A percentile compares a stretch with the other conserved stretches of the same genome.
Evolutionary conservation across 2,888 invertebrate species (phyloP).

Genomic region (Thysanoteuthis rhombus): DNA sequence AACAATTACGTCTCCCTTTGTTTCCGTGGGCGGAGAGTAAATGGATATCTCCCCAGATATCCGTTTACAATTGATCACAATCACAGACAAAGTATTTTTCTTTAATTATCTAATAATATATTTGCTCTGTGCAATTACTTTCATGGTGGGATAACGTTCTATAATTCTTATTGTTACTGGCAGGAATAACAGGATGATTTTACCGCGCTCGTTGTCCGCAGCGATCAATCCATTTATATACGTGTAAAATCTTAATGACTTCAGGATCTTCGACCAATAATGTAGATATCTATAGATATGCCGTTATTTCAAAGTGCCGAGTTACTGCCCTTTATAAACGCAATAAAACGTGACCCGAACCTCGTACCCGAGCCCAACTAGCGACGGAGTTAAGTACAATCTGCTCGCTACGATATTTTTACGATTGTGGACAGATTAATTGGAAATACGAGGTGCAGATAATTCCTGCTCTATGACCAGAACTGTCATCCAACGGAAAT

Average conservation of each 20-base stretch:
- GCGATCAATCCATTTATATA: not conserved
- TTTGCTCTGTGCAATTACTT: no score
- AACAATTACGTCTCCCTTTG: no score
- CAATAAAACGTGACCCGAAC: not conserved
- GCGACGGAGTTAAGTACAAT: not conserved
- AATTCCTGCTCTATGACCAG: not conserved
- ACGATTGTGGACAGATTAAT: not conserved
- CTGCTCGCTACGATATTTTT: not conserved
- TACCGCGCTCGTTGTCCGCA: no score
- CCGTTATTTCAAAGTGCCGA: not conserved
- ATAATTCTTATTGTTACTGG: no score
- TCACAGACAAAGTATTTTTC: no score
- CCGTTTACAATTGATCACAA: no score
- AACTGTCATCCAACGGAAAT: not conserved
- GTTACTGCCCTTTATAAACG: not conserved
- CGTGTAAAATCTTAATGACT: not conserved
- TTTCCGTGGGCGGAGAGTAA: no score
- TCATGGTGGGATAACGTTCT: no score
- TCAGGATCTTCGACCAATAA: not conserved
- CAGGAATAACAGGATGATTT: no score
- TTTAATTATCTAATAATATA: no score
- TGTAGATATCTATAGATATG: not conserved
- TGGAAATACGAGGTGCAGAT: not conserved
- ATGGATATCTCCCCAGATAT: no score
- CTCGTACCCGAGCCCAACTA: not conserved